phyloP scores from a whole-genome alignment of 2,888 invertebrate species.

The Fragum fragum region DNA sequence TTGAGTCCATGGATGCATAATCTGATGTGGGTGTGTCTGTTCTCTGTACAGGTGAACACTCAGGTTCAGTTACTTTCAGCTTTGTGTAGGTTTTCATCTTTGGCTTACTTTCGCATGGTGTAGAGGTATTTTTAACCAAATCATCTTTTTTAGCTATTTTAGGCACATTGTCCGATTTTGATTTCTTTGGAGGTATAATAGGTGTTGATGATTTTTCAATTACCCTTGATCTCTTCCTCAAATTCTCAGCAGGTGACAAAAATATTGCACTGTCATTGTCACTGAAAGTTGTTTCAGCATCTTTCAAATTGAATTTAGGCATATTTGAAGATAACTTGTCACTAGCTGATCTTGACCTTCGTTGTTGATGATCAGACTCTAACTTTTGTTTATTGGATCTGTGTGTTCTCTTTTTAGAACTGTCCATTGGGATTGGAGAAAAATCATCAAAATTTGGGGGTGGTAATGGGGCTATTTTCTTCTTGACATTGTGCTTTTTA shows the following conservation, averaged over 20 bases:
- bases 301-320: neutral
- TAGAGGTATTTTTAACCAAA: constrained; percentile 41
- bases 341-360: neutral
- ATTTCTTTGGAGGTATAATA: neutral
- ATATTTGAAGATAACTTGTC: neutral
- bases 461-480: constrained; percentile 13
- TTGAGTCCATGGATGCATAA: constrained; percentile 57
- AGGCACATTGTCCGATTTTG: neutral
- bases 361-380: neutral
- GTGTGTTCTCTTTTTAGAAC: neutral
- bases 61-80: constrained; percentile 41
- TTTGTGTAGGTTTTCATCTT: constrained; percentile 33
- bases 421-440: neutral
- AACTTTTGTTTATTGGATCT: neutral
- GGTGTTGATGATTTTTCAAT: constrained; percentile 16
- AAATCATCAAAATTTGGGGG: constrained; percentile 23
- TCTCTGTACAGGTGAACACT: constrained; percentile 47
- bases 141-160: neutral
- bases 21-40: constrained; percentile 57
- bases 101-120: constrained; percentile 45
- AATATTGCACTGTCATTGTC: constrained; percentile 23
- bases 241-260: neutral
- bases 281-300: neutral
- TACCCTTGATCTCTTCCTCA: neutral
- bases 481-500: constrained; percentile 5